Evolutionary conservation across 23 tunicate species (phyloP).

Genomic region (Trididemnum miniatum): DNA sequence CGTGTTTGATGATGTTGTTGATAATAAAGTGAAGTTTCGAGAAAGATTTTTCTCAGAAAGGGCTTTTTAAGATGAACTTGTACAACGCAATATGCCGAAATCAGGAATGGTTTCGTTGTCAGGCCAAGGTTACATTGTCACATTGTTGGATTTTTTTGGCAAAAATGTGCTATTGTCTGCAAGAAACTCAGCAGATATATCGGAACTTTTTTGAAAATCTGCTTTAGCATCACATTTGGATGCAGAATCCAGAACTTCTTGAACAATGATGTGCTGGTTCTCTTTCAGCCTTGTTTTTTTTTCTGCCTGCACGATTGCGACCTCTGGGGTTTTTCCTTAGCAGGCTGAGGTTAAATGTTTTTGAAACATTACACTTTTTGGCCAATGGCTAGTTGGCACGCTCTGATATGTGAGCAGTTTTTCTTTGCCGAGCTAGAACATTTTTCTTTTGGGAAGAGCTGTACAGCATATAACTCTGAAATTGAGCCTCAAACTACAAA

Average conservation of each 20-base stretch:
- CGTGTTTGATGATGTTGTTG: too few relatives aligned
- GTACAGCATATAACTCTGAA: neutral
- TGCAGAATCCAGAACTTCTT: neutral
- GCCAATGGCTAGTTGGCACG: neutral
- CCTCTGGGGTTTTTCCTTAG: neutral
- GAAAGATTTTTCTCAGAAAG: too few relatives aligned
- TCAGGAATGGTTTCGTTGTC: too few relatives aligned
- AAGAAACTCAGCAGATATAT: too few relatives aligned
- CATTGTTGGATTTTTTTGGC: too few relatives aligned
- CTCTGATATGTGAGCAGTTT: neutral
- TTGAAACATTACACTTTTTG: neutral
- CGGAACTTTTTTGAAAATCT: too few relatives aligned
- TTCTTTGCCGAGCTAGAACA: neutral
- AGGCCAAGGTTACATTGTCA: too few relatives aligned
- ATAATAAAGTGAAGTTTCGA: too few relatives aligned
- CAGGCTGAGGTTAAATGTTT: neutral
- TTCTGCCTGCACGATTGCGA: neutral
- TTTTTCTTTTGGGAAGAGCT: neutral
- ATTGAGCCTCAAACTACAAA: neutral
- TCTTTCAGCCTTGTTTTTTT: neutral
- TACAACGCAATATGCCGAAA: too few relatives aligned
- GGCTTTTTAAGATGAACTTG: too few relatives aligned
- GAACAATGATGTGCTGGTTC: neutral
- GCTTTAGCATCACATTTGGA: neutral
- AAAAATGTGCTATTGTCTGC: too few relatives aligned